phyloP scores from a whole-genome alignment of 2,113 vertebrate genomes.

The Corynorhinus townsendii region DNA sequence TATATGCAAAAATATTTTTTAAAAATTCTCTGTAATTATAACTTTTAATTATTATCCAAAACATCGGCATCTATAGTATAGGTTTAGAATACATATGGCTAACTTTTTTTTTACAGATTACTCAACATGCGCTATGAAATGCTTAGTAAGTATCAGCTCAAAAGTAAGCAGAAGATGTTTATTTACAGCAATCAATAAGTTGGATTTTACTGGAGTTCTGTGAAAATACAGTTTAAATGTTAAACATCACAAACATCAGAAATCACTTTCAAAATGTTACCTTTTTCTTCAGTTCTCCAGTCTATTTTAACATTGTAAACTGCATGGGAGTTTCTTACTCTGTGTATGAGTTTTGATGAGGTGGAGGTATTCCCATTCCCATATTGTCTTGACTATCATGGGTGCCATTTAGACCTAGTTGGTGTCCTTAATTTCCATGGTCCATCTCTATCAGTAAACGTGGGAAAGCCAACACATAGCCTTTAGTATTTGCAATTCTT shows the following conservation, averaged over 20 bases:
- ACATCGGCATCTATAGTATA: conserved; percentile 41
- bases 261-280: neutral
- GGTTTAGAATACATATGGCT: conserved; percentile 72
- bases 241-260: neutral
- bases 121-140: conserved; percentile 71
- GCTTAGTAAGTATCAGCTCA: conserved; percentile 42
- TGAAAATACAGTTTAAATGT: conserved; percentile 48
- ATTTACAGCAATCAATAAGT: conserved; percentile 14
- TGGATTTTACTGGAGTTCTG: neutral
- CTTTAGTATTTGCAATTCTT: neutral
- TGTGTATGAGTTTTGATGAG: neutral
- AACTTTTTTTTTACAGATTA: conserved; percentile 74
- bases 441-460: neutral
- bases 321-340: conserved; percentile 6
- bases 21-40: conserved; percentile 77
- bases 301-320: neutral
- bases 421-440: neutral
- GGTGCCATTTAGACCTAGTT: neutral
- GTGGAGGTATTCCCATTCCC: neutral
- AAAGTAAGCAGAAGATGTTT: conserved; percentile 13
- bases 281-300: neutral
- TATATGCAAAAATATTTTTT: conserved; percentile 77
- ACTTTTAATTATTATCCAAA: conserved; percentile 80
- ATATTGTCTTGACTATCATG: neutral
- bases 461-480: neutral